Evolutionary conservation across 2,797 vertebrate genomes (phyloP).

Genomic region (Benthosema pterotum): DNA sequence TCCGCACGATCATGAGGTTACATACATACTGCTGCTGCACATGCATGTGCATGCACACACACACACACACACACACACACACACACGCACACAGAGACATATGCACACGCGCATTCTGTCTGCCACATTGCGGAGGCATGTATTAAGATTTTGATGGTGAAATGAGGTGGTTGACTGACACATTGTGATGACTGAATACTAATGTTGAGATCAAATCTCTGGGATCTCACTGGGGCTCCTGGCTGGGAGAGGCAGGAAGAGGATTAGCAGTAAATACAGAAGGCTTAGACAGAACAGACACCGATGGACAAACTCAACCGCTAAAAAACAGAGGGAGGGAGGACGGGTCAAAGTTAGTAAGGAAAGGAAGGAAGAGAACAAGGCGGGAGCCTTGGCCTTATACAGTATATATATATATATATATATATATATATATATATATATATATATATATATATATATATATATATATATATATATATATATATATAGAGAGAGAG

Average conservation of each 20-base stretch:
- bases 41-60: constrained; percentile 13
- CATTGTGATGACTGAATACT: constrained; percentile 82
- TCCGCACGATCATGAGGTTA: constrained; percentile 51
- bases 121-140: constrained; percentile 63
- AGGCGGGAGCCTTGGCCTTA: no score
- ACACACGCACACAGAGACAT: constrained; percentile 22
- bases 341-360: constrained; percentile 14
- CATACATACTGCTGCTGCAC: constrained; percentile 56
- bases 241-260: constrained; percentile 77
- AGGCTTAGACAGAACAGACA: constrained; percentile 74
- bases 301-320: constrained; percentile 68
- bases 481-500: no score
- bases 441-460: no score
- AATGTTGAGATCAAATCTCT: constrained; percentile 86
- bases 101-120: constrained; percentile 7
- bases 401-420: no score
- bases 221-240: constrained; percentile 78
- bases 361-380: constrained; percentile 2
- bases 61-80: constrained; percentile 9
- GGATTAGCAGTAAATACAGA: constrained; percentile 84
- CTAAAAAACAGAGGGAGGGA: constrained; percentile 64
- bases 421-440: no score
- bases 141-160: constrained; percentile 61
- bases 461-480: no score
- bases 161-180: constrained; percentile 73